Evolutionary conservation across 2,113 vertebrate genomes (phyloP).

Genomic region (Psammodynastes pulverulentus): DNA sequence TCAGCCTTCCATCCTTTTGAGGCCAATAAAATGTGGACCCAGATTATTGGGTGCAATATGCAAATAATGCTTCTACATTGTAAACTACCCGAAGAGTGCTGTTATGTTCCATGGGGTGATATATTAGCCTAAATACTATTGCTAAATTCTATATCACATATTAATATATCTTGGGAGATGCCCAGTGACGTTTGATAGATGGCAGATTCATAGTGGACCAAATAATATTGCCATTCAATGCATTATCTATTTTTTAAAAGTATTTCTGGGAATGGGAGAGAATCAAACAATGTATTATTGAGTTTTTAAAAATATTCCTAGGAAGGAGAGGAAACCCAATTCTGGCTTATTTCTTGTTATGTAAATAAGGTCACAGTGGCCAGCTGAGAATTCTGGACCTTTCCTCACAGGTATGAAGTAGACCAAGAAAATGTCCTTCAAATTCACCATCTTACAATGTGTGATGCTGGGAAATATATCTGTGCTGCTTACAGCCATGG

Average conservation of each 20-base stretch:
- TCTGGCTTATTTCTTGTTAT: not conserved
- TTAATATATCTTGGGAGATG: not conserved
- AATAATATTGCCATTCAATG: not conserved
- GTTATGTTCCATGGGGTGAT: no score
- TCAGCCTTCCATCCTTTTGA: not conserved
- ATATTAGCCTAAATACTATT: not conserved
- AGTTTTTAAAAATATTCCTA: not conserved
- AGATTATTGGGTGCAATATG: not conserved
- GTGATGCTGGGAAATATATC: slow-evolving; percentile 77
- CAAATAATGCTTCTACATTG: not conserved
- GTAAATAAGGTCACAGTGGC: not conserved
- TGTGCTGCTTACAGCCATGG: slow-evolving; percentile 78
- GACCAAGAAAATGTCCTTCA: slow-evolving; percentile 78
- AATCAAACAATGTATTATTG: not conserved
- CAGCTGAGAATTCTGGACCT: not conserved
- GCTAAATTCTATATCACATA: not conserved
- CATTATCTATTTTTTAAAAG: not conserved
- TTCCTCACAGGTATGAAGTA: slow-evolving; percentile 74
- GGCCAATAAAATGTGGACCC: not conserved
- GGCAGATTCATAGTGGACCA: not conserved
- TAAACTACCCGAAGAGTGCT: not conserved
- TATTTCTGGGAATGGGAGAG: not conserved
- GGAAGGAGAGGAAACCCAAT: not conserved
- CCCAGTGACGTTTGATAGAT: not conserved
- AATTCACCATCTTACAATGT: slow-evolving; percentile 71